Base-by-base conservation (phyloP, 2,888 invertebrate genomes). In the Yponomeuta evonymella region DNA sequence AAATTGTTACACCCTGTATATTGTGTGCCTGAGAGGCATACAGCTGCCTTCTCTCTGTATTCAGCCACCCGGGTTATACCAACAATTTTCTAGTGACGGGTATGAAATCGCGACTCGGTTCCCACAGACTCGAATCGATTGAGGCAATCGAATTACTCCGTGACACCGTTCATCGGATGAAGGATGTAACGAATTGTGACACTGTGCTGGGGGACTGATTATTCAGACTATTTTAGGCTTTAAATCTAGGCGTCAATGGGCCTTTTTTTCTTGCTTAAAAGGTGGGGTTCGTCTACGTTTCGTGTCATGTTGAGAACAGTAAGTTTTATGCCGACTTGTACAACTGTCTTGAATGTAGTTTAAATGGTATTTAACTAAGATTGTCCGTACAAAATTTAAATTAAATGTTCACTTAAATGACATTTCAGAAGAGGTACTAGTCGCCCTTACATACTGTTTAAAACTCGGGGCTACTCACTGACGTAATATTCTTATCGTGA, bases 71-170 rank as follows among this genome's bases (percentile, higher is more conserved):
- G 43, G 43, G 8, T 8, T 43, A 8, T 8, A 43, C 5, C 43
- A 43, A 43, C 43, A 2, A 58, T 58, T 15, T 58, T 58, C 51
- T 3, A 12, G 15, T 58, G 15, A 5, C 51, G 12, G 3, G 15
- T 15, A 58, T 8, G 12, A 15, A 58, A 58, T 15, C 12, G 51
- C 12, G 51, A 58, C 51, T 12, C 67, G 43, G 67, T 67, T 66
- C 71, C 66, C 67, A 67, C 70, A 51, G 15, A 67, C 51, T 29
- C 43, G 62, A 30, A 67, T 72, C 69, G 63, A 69, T 70, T 67
- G 70, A 69, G 72, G 72, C 70, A 70, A 72, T 70, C 70, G 70
- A 72, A 65, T 72, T 68, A 65, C 30, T 58, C n/a, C 62, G 33
- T 67, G 67, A 51, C 48, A 72, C 69, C 72, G 65, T 63, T 68